Conservation (phyloP, 2,797 vertebrate species). For the Ciconia nigra region DNA sequence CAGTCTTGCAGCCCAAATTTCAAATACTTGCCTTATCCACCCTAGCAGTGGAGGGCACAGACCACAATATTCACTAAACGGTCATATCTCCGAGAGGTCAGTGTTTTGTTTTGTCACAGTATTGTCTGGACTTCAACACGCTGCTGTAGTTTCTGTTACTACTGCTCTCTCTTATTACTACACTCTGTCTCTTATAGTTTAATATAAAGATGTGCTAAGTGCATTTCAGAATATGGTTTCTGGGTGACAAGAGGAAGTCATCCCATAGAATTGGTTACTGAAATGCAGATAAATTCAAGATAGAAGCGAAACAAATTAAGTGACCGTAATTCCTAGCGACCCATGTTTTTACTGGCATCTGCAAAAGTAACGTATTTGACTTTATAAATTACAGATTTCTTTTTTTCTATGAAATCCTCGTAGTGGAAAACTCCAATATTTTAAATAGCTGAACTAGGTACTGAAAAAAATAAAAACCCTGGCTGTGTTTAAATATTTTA, state of each 20-base stretch:
- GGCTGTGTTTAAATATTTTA: slow-evolving; percentile 30
- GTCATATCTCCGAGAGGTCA: background rate
- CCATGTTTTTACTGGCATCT: background rate
- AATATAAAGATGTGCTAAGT: background rate
- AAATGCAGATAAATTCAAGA: background rate
- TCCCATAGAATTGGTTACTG: background rate
- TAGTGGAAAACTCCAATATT: background rate
- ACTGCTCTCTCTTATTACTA: background rate
- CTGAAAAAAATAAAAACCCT: background rate
- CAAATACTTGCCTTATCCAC: background rate
- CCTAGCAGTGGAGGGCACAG: background rate
- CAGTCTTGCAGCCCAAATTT: background rate
- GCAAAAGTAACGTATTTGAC: background rate
- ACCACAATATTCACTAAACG: background rate
- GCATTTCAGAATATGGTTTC: background rate
- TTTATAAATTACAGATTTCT: background rate
- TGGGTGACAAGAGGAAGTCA: background rate
- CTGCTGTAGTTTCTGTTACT: background rate
- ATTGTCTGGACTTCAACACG: background rate
- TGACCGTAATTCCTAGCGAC: background rate
- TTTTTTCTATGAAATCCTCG: background rate
- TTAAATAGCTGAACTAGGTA: background rate
- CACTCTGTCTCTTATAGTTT: background rate
- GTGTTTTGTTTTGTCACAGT: background rate
- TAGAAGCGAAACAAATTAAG: background rate